Percentiles rank a stretch among this genome's conserved stretches.
Evolutionary conservation across 1,140 invertebrate genomes (phyloP).

Genomic region (Goniozus legneri): DNA sequence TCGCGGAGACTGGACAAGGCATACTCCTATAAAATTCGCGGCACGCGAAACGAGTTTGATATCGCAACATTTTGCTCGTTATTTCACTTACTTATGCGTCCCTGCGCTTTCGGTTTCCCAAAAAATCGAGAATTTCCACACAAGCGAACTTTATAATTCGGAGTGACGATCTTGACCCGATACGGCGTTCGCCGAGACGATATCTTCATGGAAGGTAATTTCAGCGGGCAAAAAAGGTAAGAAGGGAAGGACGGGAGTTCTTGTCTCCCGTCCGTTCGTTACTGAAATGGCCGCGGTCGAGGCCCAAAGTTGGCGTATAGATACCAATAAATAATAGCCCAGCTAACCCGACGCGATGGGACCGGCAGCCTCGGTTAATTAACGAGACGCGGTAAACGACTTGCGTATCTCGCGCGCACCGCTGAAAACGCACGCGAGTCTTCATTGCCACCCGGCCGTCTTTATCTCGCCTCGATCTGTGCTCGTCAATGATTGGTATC

Average conservation of each 20-base stretch:
- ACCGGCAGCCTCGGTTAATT: constrained; percentile 29
- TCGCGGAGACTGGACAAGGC: no score
- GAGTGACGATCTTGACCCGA: no score
- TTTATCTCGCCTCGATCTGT: background rate
- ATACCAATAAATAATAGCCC: constrained; percentile 25
- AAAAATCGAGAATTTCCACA: no score
- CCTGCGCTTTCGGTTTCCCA: no score
- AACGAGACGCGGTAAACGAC: constrained; percentile 29
- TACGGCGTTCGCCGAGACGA: no score
- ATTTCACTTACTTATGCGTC: no score
- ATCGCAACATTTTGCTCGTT: no score
- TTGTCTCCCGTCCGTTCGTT: background rate
- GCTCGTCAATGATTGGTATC: background rate
- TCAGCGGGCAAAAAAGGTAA: no score
- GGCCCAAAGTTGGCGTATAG: constrained; percentile 14
- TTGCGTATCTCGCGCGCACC: constrained; percentile 2
- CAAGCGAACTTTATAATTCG: no score
- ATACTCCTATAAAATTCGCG: no score
- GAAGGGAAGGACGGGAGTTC: background rate
- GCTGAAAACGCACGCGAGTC: constrained; percentile 11
- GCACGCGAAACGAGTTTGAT: no score
- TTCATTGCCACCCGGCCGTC: background rate
- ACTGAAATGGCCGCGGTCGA: background rate
- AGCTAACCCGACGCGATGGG: constrained; percentile 10
- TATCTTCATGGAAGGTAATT: no score